Conservation (phyloP, 2,888 invertebrate genomes). For the Sipha maydis region DNA sequence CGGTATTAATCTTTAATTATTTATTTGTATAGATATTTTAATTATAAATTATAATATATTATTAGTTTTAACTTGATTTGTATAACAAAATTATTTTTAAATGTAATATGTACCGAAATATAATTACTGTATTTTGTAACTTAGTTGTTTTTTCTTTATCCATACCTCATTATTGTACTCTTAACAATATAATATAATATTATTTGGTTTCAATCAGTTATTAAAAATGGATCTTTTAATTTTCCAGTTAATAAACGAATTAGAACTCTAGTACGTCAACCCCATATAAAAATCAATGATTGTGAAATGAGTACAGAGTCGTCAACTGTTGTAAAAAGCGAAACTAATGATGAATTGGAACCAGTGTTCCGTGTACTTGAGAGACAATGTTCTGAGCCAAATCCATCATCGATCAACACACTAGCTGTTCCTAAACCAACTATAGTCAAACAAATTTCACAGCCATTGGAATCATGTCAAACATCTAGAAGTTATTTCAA, state of each 20-base stretch:
- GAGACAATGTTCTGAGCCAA: constrained; percentile 73
- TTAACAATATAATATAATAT: not conserved
- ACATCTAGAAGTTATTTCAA: constrained; percentile 28
- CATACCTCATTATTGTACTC: not conserved
- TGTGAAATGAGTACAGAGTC: constrained; percentile 40
- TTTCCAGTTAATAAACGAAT: constrained; percentile 59
- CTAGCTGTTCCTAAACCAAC: constrained; percentile 54
- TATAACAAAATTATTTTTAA: constrained; percentile 56
- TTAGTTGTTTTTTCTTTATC: constrained; percentile 31
- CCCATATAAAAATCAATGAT: constrained; percentile 56
- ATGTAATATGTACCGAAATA: constrained; percentile 50
- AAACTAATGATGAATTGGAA: constrained; percentile 50
- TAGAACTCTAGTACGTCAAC: constrained; percentile 55
- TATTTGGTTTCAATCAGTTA: not conserved
- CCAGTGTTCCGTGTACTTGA: constrained; percentile 67
- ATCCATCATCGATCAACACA: constrained; percentile 72
- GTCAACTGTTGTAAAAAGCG: not conserved
- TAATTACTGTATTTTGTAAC: constrained; percentile 52
- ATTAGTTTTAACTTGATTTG: constrained; percentile 51
- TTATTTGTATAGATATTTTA: constrained; percentile 55
- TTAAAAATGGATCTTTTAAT: constrained; percentile 46
- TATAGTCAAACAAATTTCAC: constrained; percentile 58
- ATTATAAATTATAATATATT: constrained; percentile 44
- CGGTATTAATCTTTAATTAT: constrained; percentile 46
- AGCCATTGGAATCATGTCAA: constrained; percentile 31